Conservation (phyloP, 2,113 vertebrate species). For the Meleagris gallopavo region DNA sequence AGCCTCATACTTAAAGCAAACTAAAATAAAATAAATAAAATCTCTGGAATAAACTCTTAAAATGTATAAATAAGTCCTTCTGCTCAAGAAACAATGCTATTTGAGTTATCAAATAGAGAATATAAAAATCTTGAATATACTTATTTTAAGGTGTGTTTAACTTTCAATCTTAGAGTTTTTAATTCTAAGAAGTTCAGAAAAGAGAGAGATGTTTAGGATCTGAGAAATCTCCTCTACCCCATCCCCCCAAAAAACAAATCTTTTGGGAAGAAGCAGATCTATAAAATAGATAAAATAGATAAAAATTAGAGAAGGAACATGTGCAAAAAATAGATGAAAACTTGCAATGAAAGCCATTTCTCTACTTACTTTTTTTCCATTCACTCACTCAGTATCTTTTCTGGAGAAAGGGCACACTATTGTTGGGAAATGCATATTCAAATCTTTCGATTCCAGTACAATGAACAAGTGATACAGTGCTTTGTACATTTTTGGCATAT, state of each 20-base stretch:
- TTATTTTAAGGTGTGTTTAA: not conserved
- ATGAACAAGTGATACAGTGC: not conserved
- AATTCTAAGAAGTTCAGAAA: constrained; percentile 2
- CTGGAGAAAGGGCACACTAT: not conserved
- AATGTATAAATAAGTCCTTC: not conserved
- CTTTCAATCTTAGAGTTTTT: not conserved
- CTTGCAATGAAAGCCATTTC: not conserved
- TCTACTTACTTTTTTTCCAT: not conserved
- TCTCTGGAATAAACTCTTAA: constrained; percentile 1
- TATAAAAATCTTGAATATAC: not conserved
- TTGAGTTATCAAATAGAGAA: not conserved
- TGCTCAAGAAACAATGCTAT: not conserved
- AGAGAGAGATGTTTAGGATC: not conserved
- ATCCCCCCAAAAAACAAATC: not conserved
- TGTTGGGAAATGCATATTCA: not conserved
- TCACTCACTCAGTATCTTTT: not conserved
- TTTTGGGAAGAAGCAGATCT: not conserved
- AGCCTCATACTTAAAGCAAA: constrained; percentile 36
- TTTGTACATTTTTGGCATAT: not conserved
- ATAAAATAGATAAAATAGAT: not conserved
- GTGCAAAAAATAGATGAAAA: not conserved
- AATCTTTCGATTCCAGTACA: not conserved
- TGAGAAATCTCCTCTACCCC: not conserved
- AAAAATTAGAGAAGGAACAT: not conserved
- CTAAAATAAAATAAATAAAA: not conserved